Evolutionary conservation across 2,888 invertebrate genomes (phyloP), one percentile per base, ranked within the genome.

Genomic region (Caenorhabditis macrosperma): DNA sequence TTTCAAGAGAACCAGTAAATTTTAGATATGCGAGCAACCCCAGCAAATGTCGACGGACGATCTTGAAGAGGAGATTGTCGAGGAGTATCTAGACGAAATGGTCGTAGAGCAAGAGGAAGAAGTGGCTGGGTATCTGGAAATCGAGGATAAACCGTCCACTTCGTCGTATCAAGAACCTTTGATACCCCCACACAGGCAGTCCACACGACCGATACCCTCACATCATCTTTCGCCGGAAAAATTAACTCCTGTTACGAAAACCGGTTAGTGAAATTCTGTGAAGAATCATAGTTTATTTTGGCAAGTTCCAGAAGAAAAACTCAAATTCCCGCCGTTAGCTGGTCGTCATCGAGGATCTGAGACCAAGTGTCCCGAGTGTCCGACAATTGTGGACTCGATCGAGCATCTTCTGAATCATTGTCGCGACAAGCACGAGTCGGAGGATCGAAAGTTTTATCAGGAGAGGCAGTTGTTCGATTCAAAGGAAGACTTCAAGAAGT

Each of bases 321-420:
- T 41, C 22, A 61, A 61, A 26, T 55, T 30, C 26, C 44, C 38
- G 12, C 1, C 17, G 28, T 1, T 24, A 5, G 44, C 6, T 9
- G 12, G n/a, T 6, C 54, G 68, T 3, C 66, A 68, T 24, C 79
- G 79, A n/a, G 57, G 44, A 20, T 24, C 57, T 6, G 48, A 68
- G 10, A 41, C 66, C 2, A 54, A 50, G 12, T 79, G 79, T 64
- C 79, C 79, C 0, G 63, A 68, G 2, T 79, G 74, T 52, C 20
- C 33, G 20, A 9, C 7, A 4, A 28, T 48, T 0, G 48, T 68
- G 0, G 79, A 79, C 12, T 66, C 68, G 0, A 22, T 52, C 10
- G 79, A 79, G 0, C 68, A 74, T 0, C 44, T 79, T 3, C 30
- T 79, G 1, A n/a, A 3, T 24, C 78, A 78, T 30, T 78, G 78